Evolutionary conservation across 2,797 vertebrate species (phyloP), one percentile per base, ranked within the genome.

Genomic region (Typhlichthys eigenmanni): DNA sequence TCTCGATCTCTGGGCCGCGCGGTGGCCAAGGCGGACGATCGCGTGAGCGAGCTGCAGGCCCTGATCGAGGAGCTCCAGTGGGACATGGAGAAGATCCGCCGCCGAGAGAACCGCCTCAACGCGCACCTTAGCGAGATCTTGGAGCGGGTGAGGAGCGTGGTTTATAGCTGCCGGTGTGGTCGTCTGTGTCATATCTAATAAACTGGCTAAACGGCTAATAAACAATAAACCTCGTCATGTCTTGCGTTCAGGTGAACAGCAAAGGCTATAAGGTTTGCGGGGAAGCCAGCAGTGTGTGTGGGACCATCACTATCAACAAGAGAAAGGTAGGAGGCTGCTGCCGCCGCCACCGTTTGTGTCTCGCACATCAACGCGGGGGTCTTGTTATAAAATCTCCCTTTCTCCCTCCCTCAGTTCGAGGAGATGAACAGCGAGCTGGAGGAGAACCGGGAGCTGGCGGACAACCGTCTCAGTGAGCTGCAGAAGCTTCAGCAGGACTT

Each of bases 231-330:
- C 29, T 6, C 24, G 24, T 29, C 8, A 0, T 68, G 13, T 69
- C 3, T 24, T 65, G 17, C 43, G 32, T 61, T 58, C 81, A 99
- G 97, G 95, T 99, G 16, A 98, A 98, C 88, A 98, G 96, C 9
- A 99, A 97, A 93, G 97, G 97, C 43, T 99, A 98, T 69, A 98
- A 99, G 64, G 97, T 98, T 2, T 99, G 97, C 59, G 97, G 97
- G 1, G 96, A 97, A 14, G 96, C 97, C 64, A 99, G 97, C 88
- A 98, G 95, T 72, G 95, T 99, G 2, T 97, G 97, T 11, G 97
- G 97, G 61, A 98, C 96, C 14, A 97, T 98, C 78, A 98, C 96
- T 1, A 97, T 98, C 74, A 97, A 98, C 79, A 95, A 97, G 68
- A 93, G 94, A 74, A 99, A 98, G 95, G 97, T 98, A 87, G 19